Base-by-base conservation (phyloP, 1,140 invertebrate species). In the Scaptodrosophila lebanonensis region DNA sequence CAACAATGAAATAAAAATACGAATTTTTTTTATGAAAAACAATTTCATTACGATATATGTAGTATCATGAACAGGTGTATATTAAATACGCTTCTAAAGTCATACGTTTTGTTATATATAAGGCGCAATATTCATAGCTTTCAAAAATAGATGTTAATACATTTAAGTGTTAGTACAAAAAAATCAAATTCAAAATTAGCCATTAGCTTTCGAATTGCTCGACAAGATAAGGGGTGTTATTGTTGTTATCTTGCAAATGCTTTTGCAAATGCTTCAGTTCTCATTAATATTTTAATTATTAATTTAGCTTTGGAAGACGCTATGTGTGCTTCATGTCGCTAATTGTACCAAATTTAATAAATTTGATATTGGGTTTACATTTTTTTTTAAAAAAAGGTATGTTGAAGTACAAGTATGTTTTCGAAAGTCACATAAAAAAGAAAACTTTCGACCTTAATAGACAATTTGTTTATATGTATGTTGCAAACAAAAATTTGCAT, bases 111-210 rank as follows among this genome's bases (percentile, higher is more conserved):
- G n/a, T n/a, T n/a, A n/a, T 51, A 16, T 51, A 51, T 58, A 58
- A 58, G 44, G 52, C 52, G 36, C 43, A 49, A 38, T 49, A 40
- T 53, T 40, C 20, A 35, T 33, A 25, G 42, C 30, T 49, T 43
- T 52, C 52, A 43, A 52, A 79, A 47, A 67, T 52, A 61, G 68
- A 16, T 27, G 51, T 62, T 12, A 57, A 71, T 66, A 72, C 54
- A 68, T 20, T 58, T 53, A 53, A 58, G 33, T 57, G 73, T 79
- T 82, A 79, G 73, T 79, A 79, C 39, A 66, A 66, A 65, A 47
- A 50, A 50, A 50, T 58, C 65, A 79, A 79, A 69, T 68, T 40
- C 43, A 67, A 60, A 54, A 52, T 58, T 51, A 35, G 51, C 52
- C 66, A 47, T 60, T 36, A 54, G 43, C 33, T 22, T 66, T 66